These are phyloP conservation scores for Microtus oregoni DNA, from an alignment of 2,113 vertebrate genomes.

Conservation along the genomic window DNA sequence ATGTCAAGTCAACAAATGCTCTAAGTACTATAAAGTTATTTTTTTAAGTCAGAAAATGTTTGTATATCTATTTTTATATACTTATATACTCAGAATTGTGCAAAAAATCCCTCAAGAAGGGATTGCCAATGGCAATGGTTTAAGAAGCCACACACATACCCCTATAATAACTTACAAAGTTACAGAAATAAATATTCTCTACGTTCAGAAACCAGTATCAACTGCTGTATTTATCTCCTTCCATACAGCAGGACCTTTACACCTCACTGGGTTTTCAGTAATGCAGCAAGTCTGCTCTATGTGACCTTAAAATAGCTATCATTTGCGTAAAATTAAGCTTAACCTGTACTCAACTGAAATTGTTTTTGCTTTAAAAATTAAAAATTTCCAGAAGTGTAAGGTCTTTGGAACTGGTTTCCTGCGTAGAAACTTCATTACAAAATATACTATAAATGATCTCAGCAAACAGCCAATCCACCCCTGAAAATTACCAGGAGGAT, in stretches of 20 bases:
- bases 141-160: background rate
- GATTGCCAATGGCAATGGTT: background rate
- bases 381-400: background rate
- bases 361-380: constrained; percentile 51
- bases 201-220: constrained; percentile 30
- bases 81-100: background rate
- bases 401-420: background rate
- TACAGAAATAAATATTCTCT: background rate
- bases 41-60: no score
- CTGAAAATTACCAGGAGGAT: constrained; percentile 13
- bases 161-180: background rate
- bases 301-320: constrained; percentile 43
- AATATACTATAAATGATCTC: background rate
- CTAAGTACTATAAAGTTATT: no score
- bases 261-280: constrained; percentile 24
- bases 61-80: background rate
- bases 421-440: constrained; percentile 28
- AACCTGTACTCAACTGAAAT: constrained; percentile 49
- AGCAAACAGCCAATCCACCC: background rate
- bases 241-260: background rate
- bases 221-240: constrained; percentile 32
- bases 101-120: background rate
- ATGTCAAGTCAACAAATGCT: background rate
- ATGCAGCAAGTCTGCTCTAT: constrained; percentile 1
- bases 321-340: constrained; percentile 47